Evolutionary conservation across 2,113 vertebrate species (phyloP).

Genomic region (Uropsilus gracilis): DNA sequence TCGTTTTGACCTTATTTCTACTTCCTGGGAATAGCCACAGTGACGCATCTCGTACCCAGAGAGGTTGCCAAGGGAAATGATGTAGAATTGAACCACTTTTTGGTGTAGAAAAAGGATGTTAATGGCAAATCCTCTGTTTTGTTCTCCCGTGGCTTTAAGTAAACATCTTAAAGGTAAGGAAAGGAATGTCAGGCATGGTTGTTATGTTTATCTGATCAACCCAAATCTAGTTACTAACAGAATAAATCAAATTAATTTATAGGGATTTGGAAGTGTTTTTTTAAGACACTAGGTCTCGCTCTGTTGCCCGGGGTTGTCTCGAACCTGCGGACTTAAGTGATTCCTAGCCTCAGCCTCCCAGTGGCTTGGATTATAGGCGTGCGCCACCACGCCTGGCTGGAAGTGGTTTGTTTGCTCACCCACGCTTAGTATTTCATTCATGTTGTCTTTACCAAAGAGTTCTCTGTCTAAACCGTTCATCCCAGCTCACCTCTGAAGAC

Average conservation of each 20-base stretch:
- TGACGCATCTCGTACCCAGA: not conserved
- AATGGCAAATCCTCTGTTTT: constrained; percentile 10
- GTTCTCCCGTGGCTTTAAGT: not conserved
- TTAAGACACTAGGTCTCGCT: too few relatives aligned
- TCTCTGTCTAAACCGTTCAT: constrained; percentile 69
- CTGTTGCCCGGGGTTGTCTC: too few relatives aligned
- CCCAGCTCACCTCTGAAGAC: constrained; percentile 73
- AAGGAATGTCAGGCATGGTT: constrained; percentile 50
- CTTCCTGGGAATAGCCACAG: not conserved
- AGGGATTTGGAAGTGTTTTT: constrained; percentile 72
- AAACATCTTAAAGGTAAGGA: constrained; percentile 28
- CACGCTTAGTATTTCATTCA: constrained; percentile 76
- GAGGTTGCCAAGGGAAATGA: constrained; percentile 36
- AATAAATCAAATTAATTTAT: constrained; percentile 64
- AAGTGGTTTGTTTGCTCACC: too few relatives aligned
- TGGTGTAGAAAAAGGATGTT: not conserved
- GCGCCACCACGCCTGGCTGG: too few relatives aligned
- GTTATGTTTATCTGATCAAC: constrained; percentile 54
- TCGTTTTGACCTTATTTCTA: constrained; percentile 19
- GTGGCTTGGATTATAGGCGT: too few relatives aligned
- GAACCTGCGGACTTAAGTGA: too few relatives aligned
- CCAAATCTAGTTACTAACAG: constrained; percentile 45
- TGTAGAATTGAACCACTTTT: constrained; percentile 39
- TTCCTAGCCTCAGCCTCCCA: too few relatives aligned
- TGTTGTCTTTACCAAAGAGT: constrained; percentile 77